Percentiles rank a stretch among this genome's conserved stretches.
phyloP scores from a whole-genome alignment of 2,797 vertebrate genomes.

The Lindbergichthys nudifrons region DNA sequence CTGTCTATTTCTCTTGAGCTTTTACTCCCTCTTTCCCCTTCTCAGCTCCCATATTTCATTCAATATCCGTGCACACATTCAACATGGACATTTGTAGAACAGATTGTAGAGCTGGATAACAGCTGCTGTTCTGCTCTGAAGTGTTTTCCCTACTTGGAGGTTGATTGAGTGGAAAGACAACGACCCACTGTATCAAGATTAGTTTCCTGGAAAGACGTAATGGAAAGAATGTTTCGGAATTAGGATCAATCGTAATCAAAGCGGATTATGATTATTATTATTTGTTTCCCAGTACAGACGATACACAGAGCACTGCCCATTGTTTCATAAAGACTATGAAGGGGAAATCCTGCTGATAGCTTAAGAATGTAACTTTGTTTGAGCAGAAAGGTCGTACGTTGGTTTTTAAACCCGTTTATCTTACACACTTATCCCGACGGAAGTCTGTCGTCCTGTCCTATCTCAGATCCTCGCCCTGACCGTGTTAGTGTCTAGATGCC shows the following conservation, averaged over 20 bases:
- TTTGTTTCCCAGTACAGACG: background rate
- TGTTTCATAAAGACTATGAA: constrained; percentile 17
- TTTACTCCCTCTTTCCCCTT: background rate
- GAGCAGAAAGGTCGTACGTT: constrained; percentile 35
- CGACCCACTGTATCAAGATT: constrained; percentile 11
- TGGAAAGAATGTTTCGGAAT: constrained; percentile 36
- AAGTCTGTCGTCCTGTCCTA: constrained; percentile 60
- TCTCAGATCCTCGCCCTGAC: constrained; percentile 34
- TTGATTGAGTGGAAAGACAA: constrained; percentile 41
- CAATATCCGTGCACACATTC: constrained; percentile 16
- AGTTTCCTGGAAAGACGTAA: constrained; percentile 21
- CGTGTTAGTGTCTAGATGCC: constrained; percentile 57
- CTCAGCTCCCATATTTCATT: background rate
- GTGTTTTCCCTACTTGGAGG: constrained; percentile 22
- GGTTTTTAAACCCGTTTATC: constrained; percentile 46
- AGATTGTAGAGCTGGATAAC: constrained; percentile 63
- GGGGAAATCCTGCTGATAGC: constrained; percentile 46
- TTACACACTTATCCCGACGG: constrained; percentile 50
- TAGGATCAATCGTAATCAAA: constrained; percentile 23
- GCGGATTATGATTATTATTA: constrained; percentile 27
- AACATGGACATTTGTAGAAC: constrained; percentile 51
- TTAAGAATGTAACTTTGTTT: constrained; percentile 42
- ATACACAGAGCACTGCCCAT: constrained; percentile 1
- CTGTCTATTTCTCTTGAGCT: constrained; percentile 3
- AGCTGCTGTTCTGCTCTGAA: constrained; percentile 37